Evolutionary conservation across 35 echinoderm and acorn worm species (phyloP).

Genomic region (Patiria miniata): DNA sequence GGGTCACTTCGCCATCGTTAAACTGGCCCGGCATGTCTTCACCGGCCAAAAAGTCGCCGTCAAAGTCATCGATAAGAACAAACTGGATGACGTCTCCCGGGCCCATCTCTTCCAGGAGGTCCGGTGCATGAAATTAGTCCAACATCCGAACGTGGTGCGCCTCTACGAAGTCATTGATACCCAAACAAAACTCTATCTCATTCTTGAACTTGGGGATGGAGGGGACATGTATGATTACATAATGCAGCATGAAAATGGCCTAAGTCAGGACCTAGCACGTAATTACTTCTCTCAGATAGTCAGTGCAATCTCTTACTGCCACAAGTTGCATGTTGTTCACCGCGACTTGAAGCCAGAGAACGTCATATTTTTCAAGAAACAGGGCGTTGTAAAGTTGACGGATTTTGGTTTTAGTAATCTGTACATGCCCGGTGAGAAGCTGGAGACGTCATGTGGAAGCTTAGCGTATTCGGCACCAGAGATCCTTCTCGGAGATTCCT

Average conservation of each 20-base stretch:
- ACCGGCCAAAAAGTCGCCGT: constrained; percentile 98
- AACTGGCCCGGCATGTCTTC: constrained; percentile 93
- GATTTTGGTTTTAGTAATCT: constrained; percentile 99
- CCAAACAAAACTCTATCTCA: constrained; percentile 94
- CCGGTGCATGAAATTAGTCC: constrained; percentile 95
- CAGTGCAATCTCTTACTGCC: constrained; percentile 96
- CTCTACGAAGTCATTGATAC: constrained; percentile 99
- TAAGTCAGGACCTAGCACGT: constrained; percentile 82
- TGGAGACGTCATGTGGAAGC: constrained; percentile 98
- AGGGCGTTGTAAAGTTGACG: constrained; percentile 93
- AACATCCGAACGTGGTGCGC: constrained; percentile 94
- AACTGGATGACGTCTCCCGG: constrained; percentile 87
- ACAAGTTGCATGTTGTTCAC: constrained; percentile 95
- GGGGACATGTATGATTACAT: constrained; percentile 99
- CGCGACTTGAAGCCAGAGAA: constrained; percentile 97
- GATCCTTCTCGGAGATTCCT: constrained; percentile 95
- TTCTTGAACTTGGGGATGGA: constrained; percentile 96
- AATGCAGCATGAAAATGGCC: constrained; percentile 97
- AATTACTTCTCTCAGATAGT: constrained; percentile 97
- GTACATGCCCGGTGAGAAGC: constrained; percentile 85
- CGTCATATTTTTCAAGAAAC: constrained; percentile 99
- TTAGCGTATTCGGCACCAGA: constrained; percentile 98
- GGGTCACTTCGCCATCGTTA: constrained; percentile 99
- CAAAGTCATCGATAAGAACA: constrained; percentile 97
- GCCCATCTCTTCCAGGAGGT: constrained; percentile 98